Evolutionary conservation across 2,797 vertebrate species (phyloP).

Genomic region (Nothura maculosa): DNA sequence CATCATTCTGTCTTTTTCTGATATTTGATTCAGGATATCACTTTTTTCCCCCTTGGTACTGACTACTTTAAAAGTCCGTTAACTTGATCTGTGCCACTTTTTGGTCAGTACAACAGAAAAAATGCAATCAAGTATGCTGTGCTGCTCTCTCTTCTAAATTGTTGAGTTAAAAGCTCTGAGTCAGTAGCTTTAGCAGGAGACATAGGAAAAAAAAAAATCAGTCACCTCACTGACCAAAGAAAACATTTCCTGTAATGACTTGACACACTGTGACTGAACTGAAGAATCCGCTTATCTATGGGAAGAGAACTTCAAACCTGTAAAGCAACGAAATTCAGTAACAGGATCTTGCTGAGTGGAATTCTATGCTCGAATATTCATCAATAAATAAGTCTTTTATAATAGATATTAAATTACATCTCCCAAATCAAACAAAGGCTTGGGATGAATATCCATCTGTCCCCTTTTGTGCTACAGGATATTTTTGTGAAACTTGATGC

Average conservation of each 20-base stretch:
- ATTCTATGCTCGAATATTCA: neutral
- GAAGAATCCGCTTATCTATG: neutral
- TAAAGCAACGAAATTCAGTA: neutral
- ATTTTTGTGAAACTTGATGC: conserved; percentile 2
- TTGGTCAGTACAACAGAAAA: neutral
- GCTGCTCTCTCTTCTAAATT: neutral
- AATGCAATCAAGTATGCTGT: neutral
- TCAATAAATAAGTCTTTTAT: neutral
- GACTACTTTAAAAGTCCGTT: neutral
- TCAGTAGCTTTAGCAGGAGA: neutral
- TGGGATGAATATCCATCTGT: neutral
- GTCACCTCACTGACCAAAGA: neutral
- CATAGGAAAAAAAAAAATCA: neutral
- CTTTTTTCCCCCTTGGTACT: neutral
- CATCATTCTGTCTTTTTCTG: neutral
- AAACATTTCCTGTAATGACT: neutral
- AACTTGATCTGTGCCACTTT: conserved; percentile 3
- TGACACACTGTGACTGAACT: neutral
- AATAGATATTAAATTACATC: neutral
- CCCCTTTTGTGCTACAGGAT: neutral
- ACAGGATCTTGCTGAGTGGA: neutral
- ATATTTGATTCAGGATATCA: neutral
- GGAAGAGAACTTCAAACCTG: neutral
- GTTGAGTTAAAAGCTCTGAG: neutral
- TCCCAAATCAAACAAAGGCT: neutral